Base-by-base conservation (phyloP, 2,888 invertebrate species). In the Campoletis raptor region DNA sequence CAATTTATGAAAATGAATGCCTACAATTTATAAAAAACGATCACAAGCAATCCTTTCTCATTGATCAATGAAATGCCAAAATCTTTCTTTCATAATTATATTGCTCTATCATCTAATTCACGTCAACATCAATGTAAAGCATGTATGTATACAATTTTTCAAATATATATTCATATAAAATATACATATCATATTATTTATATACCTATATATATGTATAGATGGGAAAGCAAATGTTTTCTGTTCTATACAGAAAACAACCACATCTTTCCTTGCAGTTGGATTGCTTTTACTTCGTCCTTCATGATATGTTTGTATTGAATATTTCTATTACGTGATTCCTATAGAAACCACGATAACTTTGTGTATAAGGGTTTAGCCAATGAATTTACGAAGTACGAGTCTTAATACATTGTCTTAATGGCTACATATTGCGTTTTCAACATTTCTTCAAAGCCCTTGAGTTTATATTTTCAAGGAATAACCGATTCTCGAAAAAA, bases 281-380 rank as follows among this genome's bases (percentile, higher is more conserved):
- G 64, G 30, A 84, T 84, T 73, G 61, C 48, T 69, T 54, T 48
- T 74, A 40, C 67, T 69, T 70, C 64, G 48, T 83, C 76, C 73
- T 76, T 30, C 30, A 57, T 69, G 76, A 86, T 42, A 37, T 21
- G n/a, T 61, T 69, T 74, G 73, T 80, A 72, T 74, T n/a, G n/a
- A 83, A 42, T 18, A 77, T 54, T 80, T 73, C 57, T 77, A 74
- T 61, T 66, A 57, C 24, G 57, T 57, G 78, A 69, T 80, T 61
- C 57, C 36, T 6, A 37, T n/a, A n/a, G 61, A 61, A 69, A 37
- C 54, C 73, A 37, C 21, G 45, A 24, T 48, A 67, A 80, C 61
- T 73, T 48, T 69, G 67, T 52, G 37, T 57, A 45, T 15, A 42
- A 57, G 24, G 15, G 66, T 70, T 70, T 72, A 37, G 15, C 10